Percentiles rank a stretch among this genome's conserved stretches.
These are phyloP conservation scores for Trypoxylon attenuatum DNA, from an alignment of 2,888 invertebrate genomes.

Conservation along the genomic window DNA sequence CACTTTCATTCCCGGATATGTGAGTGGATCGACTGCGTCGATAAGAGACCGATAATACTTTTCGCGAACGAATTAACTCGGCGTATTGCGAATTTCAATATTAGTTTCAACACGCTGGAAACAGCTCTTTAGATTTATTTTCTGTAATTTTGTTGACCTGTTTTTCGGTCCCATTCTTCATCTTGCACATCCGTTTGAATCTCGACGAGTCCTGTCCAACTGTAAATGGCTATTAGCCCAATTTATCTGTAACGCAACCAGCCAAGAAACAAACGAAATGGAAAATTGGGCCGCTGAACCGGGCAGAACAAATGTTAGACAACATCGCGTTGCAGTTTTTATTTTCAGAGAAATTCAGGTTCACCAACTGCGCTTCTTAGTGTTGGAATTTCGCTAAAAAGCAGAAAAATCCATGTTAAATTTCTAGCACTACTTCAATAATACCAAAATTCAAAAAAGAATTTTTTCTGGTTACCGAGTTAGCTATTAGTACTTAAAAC, in stretches of 20 bases:
- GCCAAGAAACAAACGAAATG: not conserved
- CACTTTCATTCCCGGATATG: not conserved
- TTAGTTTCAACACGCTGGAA: slow-evolving; percentile 36
- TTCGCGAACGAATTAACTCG: not conserved
- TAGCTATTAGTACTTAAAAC: no score
- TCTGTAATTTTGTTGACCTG: slow-evolving; percentile 17
- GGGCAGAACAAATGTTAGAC: no score
- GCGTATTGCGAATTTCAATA: slow-evolving; percentile 20
- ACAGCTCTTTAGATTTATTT: slow-evolving; percentile 10
- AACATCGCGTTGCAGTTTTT: no score
- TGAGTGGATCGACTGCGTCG: not conserved
- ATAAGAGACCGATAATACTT: not conserved
- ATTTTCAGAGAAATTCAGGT: no score
- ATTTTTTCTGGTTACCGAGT: no score
- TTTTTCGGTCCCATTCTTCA: slow-evolving; percentile 36
- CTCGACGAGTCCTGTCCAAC: slow-evolving; percentile 13
- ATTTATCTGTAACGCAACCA: not conserved
- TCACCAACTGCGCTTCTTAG: no score
- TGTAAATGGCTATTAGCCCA: no score
- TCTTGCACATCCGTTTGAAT: slow-evolving; percentile 15
- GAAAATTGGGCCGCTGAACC: no score
- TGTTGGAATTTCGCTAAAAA: no score
- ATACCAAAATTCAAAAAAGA: no score
- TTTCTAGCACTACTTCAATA: no score
- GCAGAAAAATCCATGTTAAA: no score